These are phyloP conservation scores for Eurystomus glaucurus DNA, from an alignment of 2,797 vertebrate species.

Conservation along the genomic window DNA sequence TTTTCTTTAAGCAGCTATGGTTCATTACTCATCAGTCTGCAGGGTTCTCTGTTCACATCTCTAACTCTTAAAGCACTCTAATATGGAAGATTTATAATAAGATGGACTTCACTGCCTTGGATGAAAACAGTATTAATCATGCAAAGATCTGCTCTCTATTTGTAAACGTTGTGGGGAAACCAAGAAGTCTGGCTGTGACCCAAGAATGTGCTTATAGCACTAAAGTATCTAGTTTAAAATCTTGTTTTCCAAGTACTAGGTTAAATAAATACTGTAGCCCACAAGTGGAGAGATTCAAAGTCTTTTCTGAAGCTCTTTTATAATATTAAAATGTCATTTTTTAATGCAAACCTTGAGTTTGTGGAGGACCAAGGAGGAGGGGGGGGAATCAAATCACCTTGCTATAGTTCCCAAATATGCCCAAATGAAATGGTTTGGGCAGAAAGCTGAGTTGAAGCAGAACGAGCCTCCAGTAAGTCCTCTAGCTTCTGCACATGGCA, in stretches of 20 bases:
- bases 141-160: background rate
- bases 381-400: too few relatives aligned
- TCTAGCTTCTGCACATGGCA: background rate
- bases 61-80: background rate
- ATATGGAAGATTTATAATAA: background rate
- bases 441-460: background rate
- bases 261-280: constrained; percentile 10
- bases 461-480: background rate
- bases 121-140: constrained; percentile 27
- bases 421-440: background rate
- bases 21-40: background rate
- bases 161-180: constrained; percentile 20
- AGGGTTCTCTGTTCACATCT: background rate
- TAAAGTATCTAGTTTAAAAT: constrained; percentile 2
- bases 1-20: background rate
- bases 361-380: background rate
- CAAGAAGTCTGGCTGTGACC: background rate
- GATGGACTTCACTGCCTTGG: background rate
- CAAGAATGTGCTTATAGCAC: background rate
- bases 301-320: background rate
- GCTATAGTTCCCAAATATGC: background rate
- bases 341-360: background rate
- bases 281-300: background rate
- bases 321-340: background rate
- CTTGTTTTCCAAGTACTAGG: background rate